Base-by-base conservation (phyloP, 2,888 invertebrate species). In the Pheosia tremula region DNA sequence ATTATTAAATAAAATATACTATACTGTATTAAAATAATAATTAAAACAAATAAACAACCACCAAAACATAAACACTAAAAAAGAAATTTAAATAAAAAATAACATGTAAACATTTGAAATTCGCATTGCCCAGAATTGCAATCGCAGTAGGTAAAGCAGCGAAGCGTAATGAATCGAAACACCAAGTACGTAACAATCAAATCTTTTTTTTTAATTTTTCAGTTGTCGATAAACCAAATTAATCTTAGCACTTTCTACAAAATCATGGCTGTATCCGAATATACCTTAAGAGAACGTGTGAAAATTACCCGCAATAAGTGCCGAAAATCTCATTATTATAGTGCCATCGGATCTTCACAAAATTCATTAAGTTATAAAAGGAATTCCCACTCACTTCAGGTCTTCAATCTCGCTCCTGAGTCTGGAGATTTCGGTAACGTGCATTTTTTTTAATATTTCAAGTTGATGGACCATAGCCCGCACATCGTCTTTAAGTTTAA, bases 371-470 rank as follows among this genome's bases (percentile, higher is more conserved):
- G 8, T 8, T 60, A 64, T 59, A 68, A 62, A 60, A 62, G 58
- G 45, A 56, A 24, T 24, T 24, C 9, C 10, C 57, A 88, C 91
- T 91, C 85, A 91, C 92, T 86, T 91, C 13, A 92, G 74, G 10
- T 88, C 86, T 4, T 85, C 83, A 10, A 93, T 81, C 70, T 92
- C 88, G 47, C 76, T 72, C 57, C 84, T 86, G 59, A 93, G 72
- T 0, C 82, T 75, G 0, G 78, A 76, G 0, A 89, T 72, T 38
- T 91, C 91, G 8, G 80, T 71, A 7, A 75, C 43, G 38, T 91
- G 87, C 7, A 79, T 67, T 54, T 71, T 81, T 69, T 86, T 91
- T 67, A 91, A 58, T 3, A 77, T 71, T 37, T 88, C 79, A 0
- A 91, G 73, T 64, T 91, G 84, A 5, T 88, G 86, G 0, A 83